Percentiles rank a stretch among this genome's conserved stretches.
Evolutionary conservation across 2,113 vertebrate genomes (phyloP).

Genomic region (Rhinolophus sinicus): DNA sequence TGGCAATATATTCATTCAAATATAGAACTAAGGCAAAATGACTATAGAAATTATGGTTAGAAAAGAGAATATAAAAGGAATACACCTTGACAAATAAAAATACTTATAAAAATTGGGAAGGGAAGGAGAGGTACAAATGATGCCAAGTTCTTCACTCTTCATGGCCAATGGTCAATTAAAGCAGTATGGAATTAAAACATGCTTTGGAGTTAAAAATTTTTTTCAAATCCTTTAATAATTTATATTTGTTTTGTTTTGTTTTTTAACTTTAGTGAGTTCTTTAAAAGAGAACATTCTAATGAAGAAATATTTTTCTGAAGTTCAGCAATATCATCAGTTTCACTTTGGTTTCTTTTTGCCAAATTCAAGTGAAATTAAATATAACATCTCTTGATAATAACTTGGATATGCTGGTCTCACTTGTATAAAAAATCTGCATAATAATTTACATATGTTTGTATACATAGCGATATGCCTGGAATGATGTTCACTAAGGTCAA

Average conservation of each 20-base stretch:
- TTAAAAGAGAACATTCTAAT: background rate
- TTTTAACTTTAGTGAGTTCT: background rate
- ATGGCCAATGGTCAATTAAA: background rate
- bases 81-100: background rate
- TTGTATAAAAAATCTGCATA: background rate
- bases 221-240: background rate
- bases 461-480: background rate
- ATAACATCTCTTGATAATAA: background rate
- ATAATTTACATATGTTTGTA: background rate
- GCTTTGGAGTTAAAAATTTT: background rate
- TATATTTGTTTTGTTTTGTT: background rate
- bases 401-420: background rate
- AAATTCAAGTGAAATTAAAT: slow-evolving; percentile 21
- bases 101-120: background rate
- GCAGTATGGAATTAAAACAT: background rate
- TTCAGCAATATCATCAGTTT: slow-evolving; percentile 9
- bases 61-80: background rate
- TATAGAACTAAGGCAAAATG: background rate
- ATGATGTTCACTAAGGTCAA: background rate
- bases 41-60: background rate
- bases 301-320: slow-evolving; percentile 11
- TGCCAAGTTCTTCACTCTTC: background rate
- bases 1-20: background rate
- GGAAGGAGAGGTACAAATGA: background rate
- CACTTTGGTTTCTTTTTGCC: background rate